A percentile compares a stretch with the other conserved stretches of the same genome.
These are phyloP conservation scores for Acleris emargana DNA, from an alignment of 2,888 invertebrate species.

Conservation along the genomic window DNA sequence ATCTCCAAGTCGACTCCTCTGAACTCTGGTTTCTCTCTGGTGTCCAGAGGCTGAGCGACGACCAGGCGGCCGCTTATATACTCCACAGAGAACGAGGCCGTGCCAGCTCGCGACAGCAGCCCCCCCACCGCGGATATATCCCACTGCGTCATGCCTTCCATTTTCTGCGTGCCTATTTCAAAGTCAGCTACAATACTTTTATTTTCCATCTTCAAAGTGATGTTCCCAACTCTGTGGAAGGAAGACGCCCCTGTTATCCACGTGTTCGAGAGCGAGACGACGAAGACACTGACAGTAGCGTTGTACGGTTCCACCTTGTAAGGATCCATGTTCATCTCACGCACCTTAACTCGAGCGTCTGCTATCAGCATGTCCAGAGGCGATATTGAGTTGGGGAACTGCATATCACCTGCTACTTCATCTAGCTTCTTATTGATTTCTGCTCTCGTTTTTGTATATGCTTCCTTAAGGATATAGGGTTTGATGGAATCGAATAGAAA, in stretches of 20 bases:
- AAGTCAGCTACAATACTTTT: constrained; percentile 87
- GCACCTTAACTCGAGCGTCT: constrained; percentile 86
- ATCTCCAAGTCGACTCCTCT: constrained; percentile 90
- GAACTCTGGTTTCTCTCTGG: constrained; percentile 87
- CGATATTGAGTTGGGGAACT: constrained; percentile 89
- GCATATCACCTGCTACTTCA: constrained; percentile 82
- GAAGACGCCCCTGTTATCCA: constrained; percentile 92
- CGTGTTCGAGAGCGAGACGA: constrained; percentile 88
- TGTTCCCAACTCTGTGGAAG: constrained; percentile 91
- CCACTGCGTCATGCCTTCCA: constrained; percentile 91
- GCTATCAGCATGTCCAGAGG: constrained; percentile 90
- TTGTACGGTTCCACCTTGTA: constrained; percentile 89
- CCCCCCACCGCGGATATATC: constrained; percentile 88
- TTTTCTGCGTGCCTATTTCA: constrained; percentile 91
- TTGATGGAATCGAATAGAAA: constrained; percentile 91
- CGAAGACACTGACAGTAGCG: constrained; percentile 87
- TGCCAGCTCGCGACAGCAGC: constrained; percentile 87
- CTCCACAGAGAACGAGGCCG: constrained; percentile 90
- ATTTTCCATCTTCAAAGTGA: constrained; percentile 88
- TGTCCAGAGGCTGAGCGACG: constrained; percentile 90
- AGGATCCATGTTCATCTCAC: constrained; percentile 88
- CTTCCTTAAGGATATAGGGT: constrained; percentile 88
- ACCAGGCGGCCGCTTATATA: constrained; percentile 88
- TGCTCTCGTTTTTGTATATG: constrained; percentile 86
- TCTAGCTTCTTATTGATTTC: constrained; percentile 87